phyloP scores from a whole-genome alignment of 1,140 invertebrate genomes.

The Asobara japonica region DNA sequence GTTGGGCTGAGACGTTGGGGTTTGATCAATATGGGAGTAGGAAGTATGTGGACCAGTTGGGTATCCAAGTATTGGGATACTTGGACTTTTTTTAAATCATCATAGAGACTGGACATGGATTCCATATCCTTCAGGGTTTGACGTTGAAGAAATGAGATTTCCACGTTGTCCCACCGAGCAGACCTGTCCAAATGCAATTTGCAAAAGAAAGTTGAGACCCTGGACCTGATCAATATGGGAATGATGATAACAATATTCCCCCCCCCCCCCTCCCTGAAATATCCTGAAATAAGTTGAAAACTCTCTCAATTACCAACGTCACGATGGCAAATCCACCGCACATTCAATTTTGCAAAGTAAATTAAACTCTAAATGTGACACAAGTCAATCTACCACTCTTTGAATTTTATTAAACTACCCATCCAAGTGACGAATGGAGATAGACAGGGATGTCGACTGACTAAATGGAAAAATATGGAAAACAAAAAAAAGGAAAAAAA shows the following conservation, averaged over 20 bases:
- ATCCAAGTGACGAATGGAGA: conserved; percentile 15
- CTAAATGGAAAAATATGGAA: conserved; percentile 6
- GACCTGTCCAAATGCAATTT: too few species aligned
- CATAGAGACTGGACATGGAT: too few species aligned
- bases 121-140: too few species aligned
- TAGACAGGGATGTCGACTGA: neutral
- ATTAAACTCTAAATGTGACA: conserved; percentile 14
- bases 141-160: too few species aligned
- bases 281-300: conserved; percentile 1
- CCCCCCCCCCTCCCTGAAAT: neutral
- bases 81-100: too few species aligned
- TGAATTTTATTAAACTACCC: conserved; percentile 14
- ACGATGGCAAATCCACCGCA: neutral
- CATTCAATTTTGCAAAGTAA: neutral
- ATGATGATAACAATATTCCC: neutral
- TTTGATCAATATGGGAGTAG: too few species aligned
- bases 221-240: too few species aligned
- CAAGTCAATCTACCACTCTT: neutral
- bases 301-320: neutral
- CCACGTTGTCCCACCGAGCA: too few species aligned
- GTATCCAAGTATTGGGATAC: too few species aligned
- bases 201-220: too few species aligned
- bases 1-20: too few species aligned
- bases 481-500: neutral
- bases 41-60: too few species aligned